Base-by-base conservation (phyloP, 2,888 invertebrate genomes). In the Venusia cambrica region DNA sequence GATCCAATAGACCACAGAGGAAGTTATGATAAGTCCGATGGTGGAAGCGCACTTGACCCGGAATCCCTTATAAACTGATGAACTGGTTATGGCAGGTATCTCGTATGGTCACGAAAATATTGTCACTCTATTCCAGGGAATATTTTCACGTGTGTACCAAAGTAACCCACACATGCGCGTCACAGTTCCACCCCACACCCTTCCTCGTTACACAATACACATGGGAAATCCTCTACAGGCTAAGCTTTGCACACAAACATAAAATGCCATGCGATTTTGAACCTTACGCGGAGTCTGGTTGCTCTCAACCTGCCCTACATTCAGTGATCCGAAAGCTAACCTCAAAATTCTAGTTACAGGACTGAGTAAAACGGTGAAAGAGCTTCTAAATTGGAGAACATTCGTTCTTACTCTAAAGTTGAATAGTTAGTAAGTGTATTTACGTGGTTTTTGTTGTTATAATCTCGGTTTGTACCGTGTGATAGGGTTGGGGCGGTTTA, bases 311-410 rank as follows among this genome's bases (percentile, higher is more conserved):
- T 73, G 77, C 62, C 80, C 79, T 77, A 79, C 80, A 76, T 80
- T 76, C 65, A 69, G 71, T 72, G 72, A 74, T 75, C 71, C 65
- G 62, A 51, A 64, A 73, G 67, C 74, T 85, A 87, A 87, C 85
- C 85, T 85, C 72, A 80, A 87, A 85, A 73, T 68, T 65, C 47
- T 54, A 71, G 72, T 65, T 75, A 72, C 65, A 62, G 54, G 59
- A 54, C 51, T 45, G 55, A 51, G 71, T 39, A 57, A 60, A 69
- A 60, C 62, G 64, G 61, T 57, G 42, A 48, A 48, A 43, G 51
- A 44, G 49, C 51, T 51, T 58, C 52, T 44, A 33, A 49, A 41
- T 43, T 43, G 55, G 42, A 38, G 47, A 18, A 27, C 34, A 27
- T 41, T 29, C 28, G 28, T 32, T 32, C 9, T n/a, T 32, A 37